Base-by-base conservation (phyloP, 1,140 invertebrate species). In the Nomia melanderi region DNA sequence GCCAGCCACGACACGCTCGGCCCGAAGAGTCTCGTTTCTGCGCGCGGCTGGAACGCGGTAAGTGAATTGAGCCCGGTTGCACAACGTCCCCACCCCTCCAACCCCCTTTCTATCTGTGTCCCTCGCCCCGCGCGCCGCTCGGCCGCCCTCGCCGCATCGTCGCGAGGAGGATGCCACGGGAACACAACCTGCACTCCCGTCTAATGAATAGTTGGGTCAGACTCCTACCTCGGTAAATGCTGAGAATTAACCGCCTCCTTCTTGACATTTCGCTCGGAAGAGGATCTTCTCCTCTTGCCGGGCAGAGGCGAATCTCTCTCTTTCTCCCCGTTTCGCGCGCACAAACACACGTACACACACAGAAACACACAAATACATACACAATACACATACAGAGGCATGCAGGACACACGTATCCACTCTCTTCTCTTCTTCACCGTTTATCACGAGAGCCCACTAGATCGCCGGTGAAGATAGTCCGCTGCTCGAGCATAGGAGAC, bases 131-230 rank as follows among this genome's bases (percentile, higher is more conserved):
- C 60, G 17, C 23, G 8, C 47, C 4, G 56, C 36, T 57, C 56
- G 33, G 39, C 79, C 39, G 77, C 53, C 50, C 41, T 72, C 70
- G 54, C 54, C 7, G 77, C 50, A 64, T 76, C 57, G 29, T 47
- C 57, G 54, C n/a, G 64, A 57, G 75, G 83, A 85, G 78, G 75
- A 84, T 70, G 67, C 62, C 79, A 85, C 84, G 78, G 69, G 79
- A 84, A 79, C 67, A 80, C 80, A 87, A 78, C 77, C 86, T 80
- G 81, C 82, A 86, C 86, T 88, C 79, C 85, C 66, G 85, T 88
- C 87, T 90, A 90, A 89, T 89, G 87, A 89, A 90, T 90, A 88
- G 87, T 89, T 86, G 82, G 88, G 77, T 83, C 84, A 85, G 79
- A 84, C 82, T 82, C 70, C 70, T 78, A 82, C 79, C 78, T 83